phyloP scores from a whole-genome alignment of 2,113 vertebrate genomes.

The Anolis sagrei region DNA sequence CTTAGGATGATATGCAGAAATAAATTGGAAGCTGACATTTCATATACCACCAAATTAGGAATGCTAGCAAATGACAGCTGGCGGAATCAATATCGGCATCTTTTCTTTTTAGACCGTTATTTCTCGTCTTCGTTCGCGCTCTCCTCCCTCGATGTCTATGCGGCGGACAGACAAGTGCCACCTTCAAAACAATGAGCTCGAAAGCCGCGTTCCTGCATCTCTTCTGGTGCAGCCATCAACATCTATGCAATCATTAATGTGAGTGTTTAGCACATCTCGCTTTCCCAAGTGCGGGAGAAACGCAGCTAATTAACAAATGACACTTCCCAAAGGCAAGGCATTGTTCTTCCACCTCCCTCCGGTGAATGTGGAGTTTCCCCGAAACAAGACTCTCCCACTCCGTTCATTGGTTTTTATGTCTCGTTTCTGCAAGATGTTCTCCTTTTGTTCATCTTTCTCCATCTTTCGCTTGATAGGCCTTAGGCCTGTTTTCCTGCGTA shows the following conservation, averaged over 20 bases:
- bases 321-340: slow-evolving; percentile 58
- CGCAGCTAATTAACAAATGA: slow-evolving; percentile 68
- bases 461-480: slow-evolving; percentile 40
- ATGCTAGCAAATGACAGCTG: neutral
- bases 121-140: slow-evolving; percentile 46
- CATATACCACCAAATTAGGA: neutral
- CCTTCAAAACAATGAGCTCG: slow-evolving; percentile 57
- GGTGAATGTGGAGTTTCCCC: slow-evolving; percentile 38
- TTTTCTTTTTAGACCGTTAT: slow-evolving; percentile 39
- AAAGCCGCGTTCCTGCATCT: slow-evolving; percentile 53
- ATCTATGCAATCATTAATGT: slow-evolving; percentile 61
- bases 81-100: slow-evolving; percentile 14
- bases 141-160: slow-evolving; percentile 45
- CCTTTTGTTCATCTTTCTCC: slow-evolving; percentile 13
- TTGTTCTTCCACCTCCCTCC: slow-evolving; percentile 35
- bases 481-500: slow-evolving; percentile 32
- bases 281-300: slow-evolving; percentile 50
- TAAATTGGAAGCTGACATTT: neutral
- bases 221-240: slow-evolving; percentile 65
- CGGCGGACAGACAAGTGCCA: slow-evolving; percentile 53
- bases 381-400: slow-evolving; percentile 43
- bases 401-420: slow-evolving; percentile 44
- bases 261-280: slow-evolving; percentile 63
- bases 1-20: neutral
- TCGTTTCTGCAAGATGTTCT: slow-evolving; percentile 56